Base-by-base conservation (phyloP, 2,113 vertebrate genomes). In the Percina caprodes region DNA sequence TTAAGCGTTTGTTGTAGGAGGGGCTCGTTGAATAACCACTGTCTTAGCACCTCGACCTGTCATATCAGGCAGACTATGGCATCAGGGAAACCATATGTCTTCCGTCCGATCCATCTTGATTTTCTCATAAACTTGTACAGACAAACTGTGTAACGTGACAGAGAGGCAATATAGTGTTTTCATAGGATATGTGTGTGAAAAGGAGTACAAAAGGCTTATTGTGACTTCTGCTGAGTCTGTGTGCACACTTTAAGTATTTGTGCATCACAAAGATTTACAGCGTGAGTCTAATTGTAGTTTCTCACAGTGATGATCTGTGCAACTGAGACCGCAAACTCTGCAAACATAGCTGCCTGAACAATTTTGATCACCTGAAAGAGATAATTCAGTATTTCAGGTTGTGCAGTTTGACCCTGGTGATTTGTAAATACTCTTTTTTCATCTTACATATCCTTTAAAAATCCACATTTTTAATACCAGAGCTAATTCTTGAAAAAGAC, bases 81-180 rank as follows among this genome's bases (percentile, higher is more conserved):
- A 84, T 92, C 92, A 92, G 93, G 92, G 91, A 94, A 93, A 91
- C 78, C 89, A 86, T 83, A 78, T 10, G 91, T 94, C 93, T 93
- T 93, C 93, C 93, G 79, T 89, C 86, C 81, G 56, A 66, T 33
- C 86, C 73, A 39, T 80, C 73, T n/a, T 72, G 33, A 55, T 69
- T 70, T 72, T 48, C 46, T 81, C 69, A 74, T 35, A 19, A 84
- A 66, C 69, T 14, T 86, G 77, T 88, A 63, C 62, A 89, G 42
- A 77, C 51, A 82, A 69, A 69, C 45, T 63, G 54, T 54, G 23
- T 69, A 19, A 73, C 79, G 45, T n/a, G 59, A 68, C 58, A 51
- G 74, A 63, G 69, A 69, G 52, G 77, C 48, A 14, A n/a, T 72
- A 16, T 42, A 21, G 62, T 51, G 59, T 75, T 39, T 85, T 72